A percentile compares a stretch with the other conserved stretches of the same genome.
Evolutionary conservation across 2,888 invertebrate species (phyloP).

Genomic region (Fissipunctia ypsillon): DNA sequence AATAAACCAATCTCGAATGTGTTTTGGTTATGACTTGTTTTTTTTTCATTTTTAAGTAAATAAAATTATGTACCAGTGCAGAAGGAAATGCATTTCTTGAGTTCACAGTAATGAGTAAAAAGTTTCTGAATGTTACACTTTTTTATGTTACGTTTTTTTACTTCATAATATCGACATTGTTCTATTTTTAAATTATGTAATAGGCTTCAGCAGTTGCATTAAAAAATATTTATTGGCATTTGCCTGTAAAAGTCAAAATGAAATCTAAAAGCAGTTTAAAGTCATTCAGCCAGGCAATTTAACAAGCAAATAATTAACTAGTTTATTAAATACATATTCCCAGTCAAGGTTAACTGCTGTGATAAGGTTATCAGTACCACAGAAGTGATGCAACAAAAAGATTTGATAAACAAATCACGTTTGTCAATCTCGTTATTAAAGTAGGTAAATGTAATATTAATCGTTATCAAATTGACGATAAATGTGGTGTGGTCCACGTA

Average conservation of each 20-base stretch:
- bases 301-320: conserved; percentile 16
- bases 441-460: conserved; percentile 9
- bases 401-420: conserved; percentile 46
- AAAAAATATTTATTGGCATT: no score
- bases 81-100: not conserved
- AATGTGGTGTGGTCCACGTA: not conserved
- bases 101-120: not conserved
- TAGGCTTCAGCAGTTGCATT: no score
- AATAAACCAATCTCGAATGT: no score
- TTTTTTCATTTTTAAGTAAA: no score
- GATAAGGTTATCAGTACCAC: conserved; percentile 47
- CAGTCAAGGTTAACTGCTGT: conserved; percentile 24
- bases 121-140: not conserved
- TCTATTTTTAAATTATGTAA: no score
- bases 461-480: conserved; percentile 32
- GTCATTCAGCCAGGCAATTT: not conserved
- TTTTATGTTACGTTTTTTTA: no score
- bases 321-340: conserved; percentile 4
- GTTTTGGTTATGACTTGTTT: no score
- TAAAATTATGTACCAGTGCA: no score
- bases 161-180: no score
- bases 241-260: not conserved
- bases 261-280: not conserved
- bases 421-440: conserved; percentile 4
- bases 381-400: conserved; percentile 46